Percentiles rank a stretch among this genome's conserved stretches.
phyloP scores from a whole-genome alignment of 2,113 vertebrate genomes.

The Halcyon senegalensis region DNA sequence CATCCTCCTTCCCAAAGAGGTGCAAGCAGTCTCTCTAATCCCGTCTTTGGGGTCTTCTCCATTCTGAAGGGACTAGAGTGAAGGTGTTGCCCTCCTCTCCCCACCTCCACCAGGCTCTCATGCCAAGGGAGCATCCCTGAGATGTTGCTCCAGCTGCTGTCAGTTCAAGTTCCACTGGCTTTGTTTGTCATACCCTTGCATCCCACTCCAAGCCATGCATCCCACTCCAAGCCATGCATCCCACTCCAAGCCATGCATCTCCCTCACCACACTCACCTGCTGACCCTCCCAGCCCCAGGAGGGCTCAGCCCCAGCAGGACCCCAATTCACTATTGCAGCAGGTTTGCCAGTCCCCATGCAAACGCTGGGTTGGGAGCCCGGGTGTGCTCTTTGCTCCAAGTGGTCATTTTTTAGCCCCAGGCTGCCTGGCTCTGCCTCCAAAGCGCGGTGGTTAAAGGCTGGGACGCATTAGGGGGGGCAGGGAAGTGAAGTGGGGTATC shows the following conservation, averaged over 20 bases:
- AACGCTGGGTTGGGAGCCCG: not conserved
- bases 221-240: not conserved
- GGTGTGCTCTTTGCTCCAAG: not conserved
- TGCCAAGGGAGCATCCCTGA: not conserved
- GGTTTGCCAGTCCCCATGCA: rapidly evolving
- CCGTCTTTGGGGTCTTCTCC: not conserved
- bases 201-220: rapidly evolving
- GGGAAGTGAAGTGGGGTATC: not conserved
- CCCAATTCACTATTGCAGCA: not conserved
- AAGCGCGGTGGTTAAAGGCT: not conserved
- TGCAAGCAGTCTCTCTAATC: not conserved
- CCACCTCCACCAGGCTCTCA: not conserved
- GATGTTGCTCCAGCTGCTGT: not conserved
- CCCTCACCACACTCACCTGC: rapidly evolving
- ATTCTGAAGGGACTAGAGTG: not conserved
- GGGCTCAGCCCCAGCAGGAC: not conserved
- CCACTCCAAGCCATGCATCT: rapidly evolving
- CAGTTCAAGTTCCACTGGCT: not conserved
- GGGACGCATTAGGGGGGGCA: not conserved
- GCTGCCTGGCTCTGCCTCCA: not conserved
- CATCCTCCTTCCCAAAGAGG: not conserved
- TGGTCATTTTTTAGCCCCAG: not conserved
- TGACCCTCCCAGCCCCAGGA: rapidly evolving
- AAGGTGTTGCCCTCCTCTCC: not conserved
- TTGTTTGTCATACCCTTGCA: rapidly evolving